These are phyloP conservation scores for Bombus haemorrhoidalis DNA, from an alignment of 1,140 invertebrate species.

Conservation along the genomic window DNA sequence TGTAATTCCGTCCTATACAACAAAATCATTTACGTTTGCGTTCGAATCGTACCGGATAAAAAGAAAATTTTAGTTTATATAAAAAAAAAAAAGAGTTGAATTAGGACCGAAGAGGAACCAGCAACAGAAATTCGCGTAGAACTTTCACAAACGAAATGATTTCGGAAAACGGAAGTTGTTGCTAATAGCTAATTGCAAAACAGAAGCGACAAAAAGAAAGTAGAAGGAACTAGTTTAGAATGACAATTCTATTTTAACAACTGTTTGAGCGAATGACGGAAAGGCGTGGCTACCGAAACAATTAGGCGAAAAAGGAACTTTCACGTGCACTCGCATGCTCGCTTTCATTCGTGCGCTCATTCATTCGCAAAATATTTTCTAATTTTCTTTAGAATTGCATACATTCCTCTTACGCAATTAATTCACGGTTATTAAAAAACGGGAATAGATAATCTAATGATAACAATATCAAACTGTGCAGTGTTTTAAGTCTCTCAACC, in stretches of 20 bases:
- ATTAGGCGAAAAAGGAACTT: slow-evolving; percentile 10
- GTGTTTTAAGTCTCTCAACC: slow-evolving; percentile 67
- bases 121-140: neutral
- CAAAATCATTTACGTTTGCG: neutral
- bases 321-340: slow-evolving; percentile 56
- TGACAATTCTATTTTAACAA: neutral
- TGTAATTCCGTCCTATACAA: slow-evolving; percentile 35
- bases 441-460: neutral
- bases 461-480: slow-evolving; percentile 51
- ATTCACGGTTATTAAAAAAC: neutral
- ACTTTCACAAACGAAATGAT: neutral
- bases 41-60: neutral
- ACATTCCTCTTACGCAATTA: slow-evolving; percentile 10
- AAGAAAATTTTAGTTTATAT: neutral
- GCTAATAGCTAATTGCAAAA: slow-evolving; percentile 54
- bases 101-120: slow-evolving; percentile 10
- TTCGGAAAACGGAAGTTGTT: neutral
- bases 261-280: slow-evolving; percentile 13
- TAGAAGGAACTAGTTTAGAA: slow-evolving; percentile 49
- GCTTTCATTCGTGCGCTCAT: slow-evolving; percentile 40
- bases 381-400: neutral
- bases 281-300: slow-evolving; percentile 18
- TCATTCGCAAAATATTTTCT: neutral
- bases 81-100: neutral
- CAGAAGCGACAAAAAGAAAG: slow-evolving; percentile 70